Base-by-base conservation (phyloP, 2,113 vertebrate genomes). In the Apus apus region DNA sequence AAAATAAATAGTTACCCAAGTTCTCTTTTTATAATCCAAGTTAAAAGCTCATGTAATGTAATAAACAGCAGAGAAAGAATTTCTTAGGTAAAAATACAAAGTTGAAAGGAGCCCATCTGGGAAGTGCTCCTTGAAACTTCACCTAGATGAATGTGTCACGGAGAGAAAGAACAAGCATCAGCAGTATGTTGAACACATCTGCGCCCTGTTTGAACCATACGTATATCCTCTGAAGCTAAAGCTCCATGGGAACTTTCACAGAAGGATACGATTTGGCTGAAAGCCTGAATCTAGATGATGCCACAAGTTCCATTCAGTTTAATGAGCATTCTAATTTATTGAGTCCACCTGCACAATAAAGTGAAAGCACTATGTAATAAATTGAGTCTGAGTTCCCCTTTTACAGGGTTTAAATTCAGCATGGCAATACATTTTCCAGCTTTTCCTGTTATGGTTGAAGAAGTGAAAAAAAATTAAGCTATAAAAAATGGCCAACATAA, bases 291-390 rank as follows among this genome's bases (percentile, higher is more conserved):
- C 46, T 46, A 78, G 66, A 46, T 78, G 51, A 29, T 95, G 85
- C 81, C 79, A 81, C 46, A 54, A 79, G 30, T 85, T 89, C 73
- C 62, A 85, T 94, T 87, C 74, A 87, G 18, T 66, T 85, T 94
- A 87, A 89, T 36, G 18, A 89, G 21, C 29, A 60, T 87, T 87
- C 61, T 91, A 93, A 95, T 91, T 96, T 94, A 94, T 58, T 43
- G 77, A 76, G 38, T 54, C 30, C 74, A 95, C 89, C 74, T 86
- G 72, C 40, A 76, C 54, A 93, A 76, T 91, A 64, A 94, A 87
- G n/a, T 78, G 62, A 91, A 93, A 93, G 62, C 78, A 40, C 40
- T 50, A 8, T 60, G 43, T 82, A 87, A 76, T 79, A 91, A 93
- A 91, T 93, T 70, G 54, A 85, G 10, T 25, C 46, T 38, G 58